Evolutionary conservation across 2,888 invertebrate genomes (phyloP).

Genomic region (Cyaniris semiargus): DNA sequence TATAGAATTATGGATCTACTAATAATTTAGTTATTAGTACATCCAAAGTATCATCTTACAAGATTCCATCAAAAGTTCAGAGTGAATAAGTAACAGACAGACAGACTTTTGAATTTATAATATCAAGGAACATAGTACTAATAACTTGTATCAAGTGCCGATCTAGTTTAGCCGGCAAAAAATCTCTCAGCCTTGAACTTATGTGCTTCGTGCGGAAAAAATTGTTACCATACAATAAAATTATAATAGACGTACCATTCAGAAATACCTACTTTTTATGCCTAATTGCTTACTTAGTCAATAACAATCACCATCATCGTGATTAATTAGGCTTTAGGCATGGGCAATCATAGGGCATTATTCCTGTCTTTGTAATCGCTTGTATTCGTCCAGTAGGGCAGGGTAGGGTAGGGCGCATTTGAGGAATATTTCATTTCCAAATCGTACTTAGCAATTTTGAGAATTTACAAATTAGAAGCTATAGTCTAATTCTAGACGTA

Average conservation of each 20-base stretch:
- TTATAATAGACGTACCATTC: background rate
- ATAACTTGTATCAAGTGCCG: conserved; percentile 3
- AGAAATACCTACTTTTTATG: conserved; percentile 1
- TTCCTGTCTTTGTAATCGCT: no score
- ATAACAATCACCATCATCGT: background rate
- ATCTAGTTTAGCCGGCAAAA: conserved; percentile 27
- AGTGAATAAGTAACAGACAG: background rate
- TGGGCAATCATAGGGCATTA: no score
- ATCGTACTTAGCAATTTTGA: no score
- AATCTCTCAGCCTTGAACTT: conserved; percentile 27
- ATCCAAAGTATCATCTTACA: no score
- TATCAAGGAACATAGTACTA: no score
- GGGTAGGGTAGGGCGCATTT: no score
- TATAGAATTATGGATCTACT: no score
- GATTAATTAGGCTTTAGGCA: background rate
- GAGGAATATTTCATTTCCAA: no score
- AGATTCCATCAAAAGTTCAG: background rate
- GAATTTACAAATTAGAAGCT: no score
- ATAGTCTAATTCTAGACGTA: no score
- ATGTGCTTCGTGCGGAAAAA: conserved; percentile 30
- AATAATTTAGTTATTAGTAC: no score
- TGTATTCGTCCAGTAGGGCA: no score
- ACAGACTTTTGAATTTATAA: background rate
- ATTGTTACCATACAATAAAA: conserved; percentile 26
- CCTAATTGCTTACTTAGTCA: background rate